phyloP scores from a whole-genome alignment of 2,888 invertebrate genomes.

The Ochropleura plecta region DNA sequence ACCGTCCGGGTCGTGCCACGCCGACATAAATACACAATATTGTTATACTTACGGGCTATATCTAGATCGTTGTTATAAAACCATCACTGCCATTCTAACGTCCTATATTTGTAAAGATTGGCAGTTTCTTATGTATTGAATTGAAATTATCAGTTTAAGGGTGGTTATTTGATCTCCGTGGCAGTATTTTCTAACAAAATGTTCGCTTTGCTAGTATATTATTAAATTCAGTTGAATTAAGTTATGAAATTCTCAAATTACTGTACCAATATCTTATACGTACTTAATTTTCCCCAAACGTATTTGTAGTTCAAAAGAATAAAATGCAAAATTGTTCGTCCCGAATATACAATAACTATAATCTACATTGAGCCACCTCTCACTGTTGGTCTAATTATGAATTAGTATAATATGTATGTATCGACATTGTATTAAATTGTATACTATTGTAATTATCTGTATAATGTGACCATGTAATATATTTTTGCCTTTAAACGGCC shows the following conservation, averaged over 20 bases:
- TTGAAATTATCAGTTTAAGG: conserved; percentile 41
- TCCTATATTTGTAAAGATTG: conserved; percentile 61
- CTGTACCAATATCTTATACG: conserved; percentile 41
- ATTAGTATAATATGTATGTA: conserved; percentile 50
- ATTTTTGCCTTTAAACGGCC: conserved; percentile 63
- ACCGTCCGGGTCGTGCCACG: not conserved
- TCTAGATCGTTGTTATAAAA: conserved; percentile 44
- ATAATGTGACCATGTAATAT: conserved; percentile 70
- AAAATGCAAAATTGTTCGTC: conserved; percentile 66
- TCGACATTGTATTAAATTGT: conserved; percentile 62
- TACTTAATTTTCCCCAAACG: conserved; percentile 59
- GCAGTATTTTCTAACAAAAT: conserved; percentile 56
- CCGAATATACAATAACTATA: conserved; percentile 12
- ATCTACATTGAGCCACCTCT: conserved; percentile 21
- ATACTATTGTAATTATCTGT: conserved; percentile 68
- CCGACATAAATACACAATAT: conserved; percentile 25
- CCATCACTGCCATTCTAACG: conserved; percentile 63
- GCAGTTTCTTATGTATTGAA: conserved; percentile 54
- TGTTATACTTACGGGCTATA: conserved; percentile 64
- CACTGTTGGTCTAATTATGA: conserved; percentile 49
- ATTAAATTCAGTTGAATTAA: conserved; percentile 35
- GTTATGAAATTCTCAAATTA: conserved; percentile 45
- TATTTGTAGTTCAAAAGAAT: conserved; percentile 65
- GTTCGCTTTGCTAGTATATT: conserved; percentile 31
- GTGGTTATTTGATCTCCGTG: conserved; percentile 58